phyloP scores from a whole-genome alignment of 2,888 invertebrate species.

The Creontiades dilutus region DNA sequence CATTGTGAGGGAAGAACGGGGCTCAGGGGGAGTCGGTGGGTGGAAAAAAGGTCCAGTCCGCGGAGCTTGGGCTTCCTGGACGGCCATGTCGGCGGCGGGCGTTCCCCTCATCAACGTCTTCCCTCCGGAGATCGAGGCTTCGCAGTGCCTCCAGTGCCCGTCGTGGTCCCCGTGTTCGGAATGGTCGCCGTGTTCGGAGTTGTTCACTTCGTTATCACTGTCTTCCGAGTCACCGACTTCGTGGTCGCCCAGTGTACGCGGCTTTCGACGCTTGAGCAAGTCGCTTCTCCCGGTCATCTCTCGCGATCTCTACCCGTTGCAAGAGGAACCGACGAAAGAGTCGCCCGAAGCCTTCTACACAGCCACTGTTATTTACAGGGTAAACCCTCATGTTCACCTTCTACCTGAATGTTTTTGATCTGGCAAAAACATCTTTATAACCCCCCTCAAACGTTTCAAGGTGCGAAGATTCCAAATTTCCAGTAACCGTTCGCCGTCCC shows the following conservation, averaged over 20 bases:
- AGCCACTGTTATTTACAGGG: constrained; percentile 58
- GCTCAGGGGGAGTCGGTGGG: not conserved
- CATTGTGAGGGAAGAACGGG: not conserved
- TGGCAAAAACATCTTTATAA: too few species aligned
- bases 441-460: too few species aligned
- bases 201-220: not conserved
- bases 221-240: not conserved
- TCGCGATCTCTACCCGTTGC: not conserved
- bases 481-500: too few species aligned
- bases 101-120: constrained; percentile 60
- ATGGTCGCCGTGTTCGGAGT: not conserved
- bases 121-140: constrained; percentile 29
- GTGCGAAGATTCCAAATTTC: too few species aligned
- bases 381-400: constrained; percentile 21
- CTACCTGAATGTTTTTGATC: too few species aligned
- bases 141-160: not conserved
- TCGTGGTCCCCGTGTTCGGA: not conserved
- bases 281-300: not conserved
- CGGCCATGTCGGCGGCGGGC: constrained; percentile 14
- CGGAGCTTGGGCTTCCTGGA: constrained; percentile 7
- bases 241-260: not conserved
- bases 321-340: not conserved
- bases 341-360: constrained; percentile 10
- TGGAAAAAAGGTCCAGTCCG: constrained; percentile 38
- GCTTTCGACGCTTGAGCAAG: constrained; percentile 34